Evolutionary conservation across 2,888 invertebrate genomes (phyloP).

Genomic region (Incurvaria masculella): DNA sequence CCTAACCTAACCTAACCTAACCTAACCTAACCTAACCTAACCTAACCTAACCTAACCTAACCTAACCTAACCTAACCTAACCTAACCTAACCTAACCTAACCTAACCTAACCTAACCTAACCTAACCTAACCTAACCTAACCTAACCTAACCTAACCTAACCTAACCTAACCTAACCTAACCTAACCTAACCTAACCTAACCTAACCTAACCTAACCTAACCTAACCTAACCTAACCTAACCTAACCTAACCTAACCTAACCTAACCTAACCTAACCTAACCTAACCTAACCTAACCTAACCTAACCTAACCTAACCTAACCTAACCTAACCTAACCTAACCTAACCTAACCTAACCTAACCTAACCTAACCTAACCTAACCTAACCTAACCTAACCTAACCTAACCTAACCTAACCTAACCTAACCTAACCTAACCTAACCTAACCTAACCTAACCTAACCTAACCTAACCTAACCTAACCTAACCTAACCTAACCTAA

Average conservation of each 20-base stretch:
- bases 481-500: slow-evolving; percentile 12
- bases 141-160: slow-evolving; percentile 15
- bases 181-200: slow-evolving; percentile 17
- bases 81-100: slow-evolving; percentile 16
- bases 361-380: slow-evolving; percentile 9
- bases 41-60: slow-evolving; percentile 13
- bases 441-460: slow-evolving; percentile 11
- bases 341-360: slow-evolving; percentile 10
- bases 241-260: slow-evolving; percentile 14
- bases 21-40: slow-evolving; percentile 14
- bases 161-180: slow-evolving; percentile 17
- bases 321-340: slow-evolving; percentile 13
- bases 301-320: slow-evolving; percentile 12
- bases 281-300: slow-evolving; percentile 10
- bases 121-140: slow-evolving; percentile 15
- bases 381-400: slow-evolving; percentile 10
- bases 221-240: slow-evolving; percentile 16
- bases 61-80: slow-evolving; percentile 15
- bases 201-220: slow-evolving; percentile 16
- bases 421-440: slow-evolving; percentile 13
- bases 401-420: slow-evolving; percentile 13
- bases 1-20: slow-evolving; percentile 14
- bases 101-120: slow-evolving; percentile 15
- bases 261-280: slow-evolving; percentile 12
- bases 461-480: slow-evolving; percentile 12